Evolutionary conservation across 2,113 vertebrate genomes (phyloP).

Genomic region (Verasper variegatus): DNA sequence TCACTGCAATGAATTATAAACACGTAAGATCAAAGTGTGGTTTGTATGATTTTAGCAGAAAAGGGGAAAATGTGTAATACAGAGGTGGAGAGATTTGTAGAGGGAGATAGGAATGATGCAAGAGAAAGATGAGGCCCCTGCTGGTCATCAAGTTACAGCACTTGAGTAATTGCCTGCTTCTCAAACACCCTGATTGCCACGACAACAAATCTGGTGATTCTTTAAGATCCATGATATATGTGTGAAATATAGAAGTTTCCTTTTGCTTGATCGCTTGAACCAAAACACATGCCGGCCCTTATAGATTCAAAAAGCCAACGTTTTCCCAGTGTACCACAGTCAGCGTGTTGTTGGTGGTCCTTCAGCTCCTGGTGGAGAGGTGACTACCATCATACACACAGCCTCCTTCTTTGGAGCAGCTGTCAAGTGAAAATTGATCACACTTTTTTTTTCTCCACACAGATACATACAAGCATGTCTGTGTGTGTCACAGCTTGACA

Average conservation of each 20-base stretch:
- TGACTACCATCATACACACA: background rate
- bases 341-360: background rate
- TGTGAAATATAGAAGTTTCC: conserved; percentile 16
- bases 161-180: conserved; percentile 44
- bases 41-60: too few species aligned
- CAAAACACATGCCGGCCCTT: conserved; percentile 30
- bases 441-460: background rate
- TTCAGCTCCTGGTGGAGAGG: conserved; percentile 11
- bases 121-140: conserved; percentile 1
- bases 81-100: background rate
- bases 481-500: conserved; percentile 1
- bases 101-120: background rate
- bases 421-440: conserved; percentile 14
- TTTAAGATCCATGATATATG: conserved; percentile 35
- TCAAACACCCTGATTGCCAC: conserved; percentile 33
- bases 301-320: background rate
- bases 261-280: background rate
- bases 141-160: background rate
- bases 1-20: background rate
- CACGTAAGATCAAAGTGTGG: background rate
- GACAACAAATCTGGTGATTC: conserved; percentile 13
- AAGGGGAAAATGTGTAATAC: background rate
- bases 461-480: background rate
- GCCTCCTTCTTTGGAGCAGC: conserved; percentile 14
- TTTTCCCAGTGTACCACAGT: conserved; percentile 17